A percentile compares a stretch with the other conserved stretches of the same genome.
phyloP scores from a whole-genome alignment of 2,888 invertebrate species.

The Leuctra nigra region DNA sequence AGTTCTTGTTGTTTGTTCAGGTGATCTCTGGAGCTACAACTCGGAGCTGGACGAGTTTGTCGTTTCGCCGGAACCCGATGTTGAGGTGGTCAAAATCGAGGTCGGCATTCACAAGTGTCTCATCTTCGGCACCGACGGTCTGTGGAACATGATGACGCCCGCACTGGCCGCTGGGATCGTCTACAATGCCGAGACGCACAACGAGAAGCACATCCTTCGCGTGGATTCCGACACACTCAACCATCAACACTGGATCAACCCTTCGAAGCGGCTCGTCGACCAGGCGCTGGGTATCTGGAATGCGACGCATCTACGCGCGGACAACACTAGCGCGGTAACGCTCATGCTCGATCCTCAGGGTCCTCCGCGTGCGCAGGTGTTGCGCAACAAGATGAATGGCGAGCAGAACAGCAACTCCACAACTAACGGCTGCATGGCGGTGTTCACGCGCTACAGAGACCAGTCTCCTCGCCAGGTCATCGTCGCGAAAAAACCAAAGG shows the following conservation, averaged over 20 bases:
- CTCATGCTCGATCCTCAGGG: slow-evolving; percentile 88
- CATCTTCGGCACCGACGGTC: slow-evolving; percentile 92
- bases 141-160: slow-evolving; percentile 92
- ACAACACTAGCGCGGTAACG: slow-evolving; percentile 92
- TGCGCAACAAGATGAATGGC: neutral
- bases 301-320: slow-evolving; percentile 79
- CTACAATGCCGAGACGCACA: slow-evolving; percentile 71
- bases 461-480: neutral
- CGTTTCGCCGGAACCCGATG: slow-evolving; percentile 97
- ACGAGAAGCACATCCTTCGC: slow-evolving; percentile 50
- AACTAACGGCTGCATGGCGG: slow-evolving; percentile 19
- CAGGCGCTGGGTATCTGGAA: slow-evolving; percentile 79
- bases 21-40: slow-evolving; percentile 98
- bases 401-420: neutral
- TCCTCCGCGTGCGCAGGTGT: slow-evolving; percentile 49
- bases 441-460: slow-evolving; percentile 21
- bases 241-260: slow-evolving; percentile 64
- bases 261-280: slow-evolving; percentile 83
- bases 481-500: neutral
- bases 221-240: neutral
- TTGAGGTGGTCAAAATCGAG: slow-evolving; percentile 76
- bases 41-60: slow-evolving; percentile 84
- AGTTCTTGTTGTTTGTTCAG: slow-evolving; percentile 40
- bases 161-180: slow-evolving; percentile 70
- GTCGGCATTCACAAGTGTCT: slow-evolving; percentile 69